Percentiles rank a stretch among this genome's conserved stretches.
Evolutionary conservation across 2,797 vertebrate genomes (phyloP).

Genomic region (Myotis myotis): DNA sequence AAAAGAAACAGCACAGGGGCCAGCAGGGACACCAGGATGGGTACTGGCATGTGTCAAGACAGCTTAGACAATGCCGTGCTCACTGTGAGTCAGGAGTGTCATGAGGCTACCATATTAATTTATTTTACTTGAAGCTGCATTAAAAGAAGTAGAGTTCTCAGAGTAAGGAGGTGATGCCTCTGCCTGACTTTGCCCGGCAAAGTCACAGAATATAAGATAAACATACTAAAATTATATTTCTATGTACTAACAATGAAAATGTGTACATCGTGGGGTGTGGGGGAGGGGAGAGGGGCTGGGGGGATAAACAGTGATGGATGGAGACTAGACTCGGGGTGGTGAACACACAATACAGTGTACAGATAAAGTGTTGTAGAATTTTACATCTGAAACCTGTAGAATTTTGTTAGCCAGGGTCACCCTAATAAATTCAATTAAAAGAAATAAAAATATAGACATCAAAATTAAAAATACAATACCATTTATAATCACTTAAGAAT

Average conservation of each 20-base stretch:
- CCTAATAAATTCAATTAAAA: not conserved
- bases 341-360: not conserved
- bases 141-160: not conserved
- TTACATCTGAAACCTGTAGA: not conserved
- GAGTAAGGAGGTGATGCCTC: not conserved
- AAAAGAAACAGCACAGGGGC: not conserved
- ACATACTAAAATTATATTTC: not conserved
- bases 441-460: not conserved
- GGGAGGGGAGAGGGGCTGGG: too few relatives aligned
- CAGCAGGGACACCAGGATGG: not conserved
- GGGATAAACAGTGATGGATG: not conserved
- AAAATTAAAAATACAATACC: not conserved
- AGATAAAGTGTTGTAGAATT: not conserved
- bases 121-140: not conserved
- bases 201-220: not conserved
- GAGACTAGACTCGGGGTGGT: not conserved
- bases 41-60: constrained; percentile 20
- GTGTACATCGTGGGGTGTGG: not conserved
- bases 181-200: not conserved
- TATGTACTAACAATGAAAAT: not conserved
- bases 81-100: constrained; percentile 49
- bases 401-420: not conserved
- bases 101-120: not conserved
- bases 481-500: not conserved
- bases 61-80: constrained; percentile 18